These are phyloP conservation scores for Lagorchestes hirsutus DNA, from an alignment of 2,797 vertebrate genomes.

Conservation along the genomic window DNA sequence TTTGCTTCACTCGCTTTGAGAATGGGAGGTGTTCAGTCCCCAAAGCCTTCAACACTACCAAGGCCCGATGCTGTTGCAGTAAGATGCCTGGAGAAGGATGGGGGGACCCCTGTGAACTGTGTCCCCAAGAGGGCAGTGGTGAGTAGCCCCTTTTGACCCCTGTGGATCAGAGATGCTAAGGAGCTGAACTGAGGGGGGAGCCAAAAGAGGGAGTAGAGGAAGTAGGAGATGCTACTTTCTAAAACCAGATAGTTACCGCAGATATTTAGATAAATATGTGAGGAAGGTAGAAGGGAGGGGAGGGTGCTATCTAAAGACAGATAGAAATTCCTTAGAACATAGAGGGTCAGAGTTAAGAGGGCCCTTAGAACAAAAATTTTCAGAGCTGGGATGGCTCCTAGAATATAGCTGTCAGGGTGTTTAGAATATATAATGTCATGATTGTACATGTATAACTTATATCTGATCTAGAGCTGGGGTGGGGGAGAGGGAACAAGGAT, in stretches of 20 bases:
- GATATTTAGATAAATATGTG: accelerated
- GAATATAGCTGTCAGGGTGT: background rate
- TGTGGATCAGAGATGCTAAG: accelerated
- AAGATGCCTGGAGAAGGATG: constrained; percentile 95
- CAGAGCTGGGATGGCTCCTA: background rate
- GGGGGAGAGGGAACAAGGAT: background rate
- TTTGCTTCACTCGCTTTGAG: constrained; percentile 97
- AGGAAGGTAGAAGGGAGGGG: background rate
- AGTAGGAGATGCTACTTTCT: background rate
- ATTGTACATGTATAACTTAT: background rate
- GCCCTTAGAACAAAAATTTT: background rate
- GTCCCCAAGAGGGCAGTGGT: constrained; percentile 92
- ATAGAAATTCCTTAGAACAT: background rate
- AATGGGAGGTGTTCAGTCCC: constrained; percentile 93
- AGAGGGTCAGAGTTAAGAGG: background rate
- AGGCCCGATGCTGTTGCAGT: constrained; percentile 96
- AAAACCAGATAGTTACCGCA: background rate
- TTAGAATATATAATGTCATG: background rate
- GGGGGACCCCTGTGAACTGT: constrained; percentile 97
- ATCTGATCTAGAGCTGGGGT: background rate
- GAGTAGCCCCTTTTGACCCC: constrained; percentile 55
- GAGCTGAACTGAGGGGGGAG: background rate
- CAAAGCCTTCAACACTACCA: constrained; percentile 95
- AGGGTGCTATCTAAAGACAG: background rate
- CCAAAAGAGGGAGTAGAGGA: background rate